Evolutionary conservation across 2,797 vertebrate species (phyloP), one percentile per base, ranked within the genome.

Genomic region (Enteromius anoplus): DNA sequence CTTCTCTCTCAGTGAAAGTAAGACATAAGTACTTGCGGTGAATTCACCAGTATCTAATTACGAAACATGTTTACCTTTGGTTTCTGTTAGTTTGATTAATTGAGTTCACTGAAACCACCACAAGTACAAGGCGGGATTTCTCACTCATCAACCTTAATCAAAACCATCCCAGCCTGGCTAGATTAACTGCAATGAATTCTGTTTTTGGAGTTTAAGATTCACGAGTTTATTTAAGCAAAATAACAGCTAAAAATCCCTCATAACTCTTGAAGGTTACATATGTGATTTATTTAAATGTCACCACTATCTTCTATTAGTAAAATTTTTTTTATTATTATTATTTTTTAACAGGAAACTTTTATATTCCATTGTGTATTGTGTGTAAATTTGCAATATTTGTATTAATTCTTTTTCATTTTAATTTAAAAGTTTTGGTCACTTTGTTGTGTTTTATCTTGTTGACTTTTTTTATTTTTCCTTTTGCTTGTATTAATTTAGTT

Each of bases 11-110:
- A 55, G 49, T 0, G 7, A 58, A 69, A 42, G 14, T n/a, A 69
- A 69, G 49, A 45, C 32, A 42, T 0, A 51, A 55, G 47, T 65
- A 11, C 42, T 23, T 80, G 66, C 3, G 26, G 79, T 65, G 47
- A 75, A 66, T 66, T 75, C n/a, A 8, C 32, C 32, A 65, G 58
- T 75, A 17, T 68, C 34, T 70, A n/a, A 37, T 85, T 76, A 45
- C 66, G 8, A 81, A 81, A 51, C 70, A 65, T 70, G 75, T 68
- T 55, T 69, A 60, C 79, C 49, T 66, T 66, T 71, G 64, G 49
- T 75, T 72, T 82, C 53, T 71, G 55, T 34, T 34, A 3, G 32
- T 66, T 76, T 76, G 83, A 87, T 83, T 80, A 68, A 65, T 60
- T 75, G 62, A 65, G 6, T 71, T 78, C 17, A 75, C 47, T 51